phyloP scores from a whole-genome alignment of 37 sponge, comb jelly and placozoan species.

The Ianthella basta region DNA sequence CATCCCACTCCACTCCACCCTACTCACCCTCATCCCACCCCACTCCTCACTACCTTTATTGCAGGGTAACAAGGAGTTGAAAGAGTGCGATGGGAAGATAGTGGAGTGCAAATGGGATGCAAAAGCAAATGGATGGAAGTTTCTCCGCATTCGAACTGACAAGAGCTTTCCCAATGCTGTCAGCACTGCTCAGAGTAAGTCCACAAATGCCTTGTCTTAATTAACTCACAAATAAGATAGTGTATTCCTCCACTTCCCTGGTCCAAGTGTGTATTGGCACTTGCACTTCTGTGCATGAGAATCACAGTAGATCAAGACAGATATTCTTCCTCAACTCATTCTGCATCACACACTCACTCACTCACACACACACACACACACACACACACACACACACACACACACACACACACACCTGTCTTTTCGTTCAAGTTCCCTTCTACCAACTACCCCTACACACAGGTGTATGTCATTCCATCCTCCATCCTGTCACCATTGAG shows the following conservation, averaged over 20 bases:
- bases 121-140: constrained; percentile 68
- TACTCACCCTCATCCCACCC: too few relatives aligned
- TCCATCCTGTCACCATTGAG: constrained; percentile 77
- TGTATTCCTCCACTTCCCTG: not conserved
- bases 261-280: not conserved
- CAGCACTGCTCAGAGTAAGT: constrained; percentile 84
- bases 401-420: constrained; percentile 3
- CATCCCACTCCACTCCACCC: too few relatives aligned
- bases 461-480: constrained; percentile 83
- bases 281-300: not conserved
- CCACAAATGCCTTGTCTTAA: not conserved
- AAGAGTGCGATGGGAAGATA: constrained; percentile 80
- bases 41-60: not conserved
- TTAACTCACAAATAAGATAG: not conserved
- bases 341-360: not conserved
- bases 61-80: constrained; percentile 67
- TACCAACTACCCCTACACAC: too few relatives aligned
- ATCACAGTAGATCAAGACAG: not conserved
- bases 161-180: constrained; percentile 90
- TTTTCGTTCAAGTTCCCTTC: too few relatives aligned
- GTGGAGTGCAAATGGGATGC: constrained; percentile 89
- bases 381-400: not conserved
- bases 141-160: constrained; percentile 88
- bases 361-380: too few relatives aligned
- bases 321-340: not conserved